phyloP scores from a whole-genome alignment of 2,888 invertebrate species.

The Cryptus viduatorius region DNA sequence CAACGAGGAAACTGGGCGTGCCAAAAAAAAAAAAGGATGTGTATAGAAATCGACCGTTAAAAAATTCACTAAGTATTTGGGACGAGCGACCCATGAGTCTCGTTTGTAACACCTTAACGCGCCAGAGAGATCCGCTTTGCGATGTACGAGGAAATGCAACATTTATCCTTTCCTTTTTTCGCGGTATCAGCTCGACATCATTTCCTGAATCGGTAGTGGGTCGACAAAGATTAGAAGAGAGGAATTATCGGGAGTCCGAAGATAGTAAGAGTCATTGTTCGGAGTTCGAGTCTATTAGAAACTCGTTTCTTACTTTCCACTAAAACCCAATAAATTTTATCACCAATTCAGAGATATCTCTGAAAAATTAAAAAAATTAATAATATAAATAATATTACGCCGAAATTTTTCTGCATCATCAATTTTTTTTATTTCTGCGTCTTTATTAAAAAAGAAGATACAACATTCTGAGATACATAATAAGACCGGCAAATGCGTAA shows the following conservation, averaged over 20 bases:
- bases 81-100: conserved; percentile 21
- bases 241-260: neutral
- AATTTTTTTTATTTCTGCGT: too few relatives aligned
- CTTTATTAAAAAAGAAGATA: too few relatives aligned
- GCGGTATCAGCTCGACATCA: conserved; percentile 26
- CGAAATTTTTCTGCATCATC: too few relatives aligned
- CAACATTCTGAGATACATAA: too few relatives aligned
- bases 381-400: too few relatives aligned
- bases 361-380: too few relatives aligned
- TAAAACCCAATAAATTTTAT: neutral
- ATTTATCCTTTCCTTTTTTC: conserved; percentile 14
- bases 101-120: conserved; percentile 1
- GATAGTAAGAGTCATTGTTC: conserved; percentile 2
- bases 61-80: conserved; percentile 55
- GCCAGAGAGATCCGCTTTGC: conserved; percentile 22
- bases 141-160: conserved; percentile 8
- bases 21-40: conserved; percentile 73
- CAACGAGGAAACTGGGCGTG: conserved; percentile 73
- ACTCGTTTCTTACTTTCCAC: neutral
- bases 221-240: conserved; percentile 28
- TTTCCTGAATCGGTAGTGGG: conserved; percentile 47
- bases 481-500: too few relatives aligned
- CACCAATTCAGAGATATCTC: neutral
- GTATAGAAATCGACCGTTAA: conserved; percentile 77
- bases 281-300: conserved; percentile 1